phyloP scores from a whole-genome alignment of 1,140 invertebrate species.

The Caenorhabditis remanei region DNA sequence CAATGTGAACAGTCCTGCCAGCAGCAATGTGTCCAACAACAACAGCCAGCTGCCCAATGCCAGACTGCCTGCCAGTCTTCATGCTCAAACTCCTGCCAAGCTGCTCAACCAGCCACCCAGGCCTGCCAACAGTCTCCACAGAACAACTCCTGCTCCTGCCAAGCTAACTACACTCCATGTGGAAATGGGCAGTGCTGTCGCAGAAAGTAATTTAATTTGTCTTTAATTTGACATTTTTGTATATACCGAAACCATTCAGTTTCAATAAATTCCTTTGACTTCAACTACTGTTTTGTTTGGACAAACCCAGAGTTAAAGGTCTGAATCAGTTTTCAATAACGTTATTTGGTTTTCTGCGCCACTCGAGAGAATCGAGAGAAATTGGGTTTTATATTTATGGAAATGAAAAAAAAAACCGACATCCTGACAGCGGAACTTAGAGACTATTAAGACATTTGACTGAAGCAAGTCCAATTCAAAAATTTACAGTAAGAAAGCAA shows the following conservation, averaged over 20 bases:
- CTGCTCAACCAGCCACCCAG: constrained; percentile 43
- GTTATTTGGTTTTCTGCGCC: no score
- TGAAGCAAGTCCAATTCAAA: no score
- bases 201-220: constrained; percentile 31
- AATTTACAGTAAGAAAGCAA: no score
- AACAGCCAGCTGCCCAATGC: constrained; percentile 59
- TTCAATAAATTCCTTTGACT: constrained; percentile 25
- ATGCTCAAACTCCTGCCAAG: constrained; percentile 47
- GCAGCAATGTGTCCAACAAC: constrained; percentile 62
- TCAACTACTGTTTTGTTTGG: no score
- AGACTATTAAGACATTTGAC: no score
- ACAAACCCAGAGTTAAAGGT: no score
- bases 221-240: constrained; percentile 20
- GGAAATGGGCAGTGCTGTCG: constrained; percentile 50
- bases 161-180: constrained; percentile 42
- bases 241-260: constrained; percentile 54
- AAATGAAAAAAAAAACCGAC: no score
- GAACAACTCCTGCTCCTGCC: constrained; percentile 43
- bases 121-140: constrained; percentile 43
- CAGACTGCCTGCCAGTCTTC: constrained; percentile 57
- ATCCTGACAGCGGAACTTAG: no score
- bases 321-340: no score
- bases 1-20: constrained; percentile 58
- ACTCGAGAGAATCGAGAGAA: no score
- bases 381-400: no score